These are phyloP conservation scores for Gasterosteus aculeatus DNA, from an alignment of 2,113 vertebrate genomes.

Conservation along the genomic window DNA sequence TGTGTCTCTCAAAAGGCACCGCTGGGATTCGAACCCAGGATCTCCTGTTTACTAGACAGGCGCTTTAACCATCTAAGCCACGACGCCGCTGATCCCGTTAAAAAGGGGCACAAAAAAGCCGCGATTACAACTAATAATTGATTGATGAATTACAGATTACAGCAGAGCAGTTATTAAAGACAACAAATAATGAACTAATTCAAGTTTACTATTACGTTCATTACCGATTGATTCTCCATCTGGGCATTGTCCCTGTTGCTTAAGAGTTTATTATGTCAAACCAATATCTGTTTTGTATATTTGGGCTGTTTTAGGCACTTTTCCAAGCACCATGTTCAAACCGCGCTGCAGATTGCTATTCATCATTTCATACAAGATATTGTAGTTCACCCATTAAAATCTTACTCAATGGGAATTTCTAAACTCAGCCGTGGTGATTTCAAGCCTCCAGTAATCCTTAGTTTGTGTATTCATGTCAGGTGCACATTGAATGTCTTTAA, in stretches of 20 bases:
- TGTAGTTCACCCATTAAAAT: conserved; percentile 78
- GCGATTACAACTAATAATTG: not conserved
- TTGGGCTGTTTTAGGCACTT: conserved; percentile 61
- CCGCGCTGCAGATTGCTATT: conserved; percentile 75
- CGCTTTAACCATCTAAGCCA: conserved; percentile 90
- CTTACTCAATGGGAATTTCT: conserved; percentile 55
- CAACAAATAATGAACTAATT: too few relatives aligned
- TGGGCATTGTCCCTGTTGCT: not conserved
- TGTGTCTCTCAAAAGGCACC: conserved; percentile 78
- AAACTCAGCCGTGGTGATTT: conserved; percentile 25
- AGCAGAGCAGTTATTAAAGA: too few relatives aligned
- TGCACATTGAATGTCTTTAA: not conserved
- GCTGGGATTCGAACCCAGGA: conserved; percentile 93
- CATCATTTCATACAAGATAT: conserved; percentile 80
- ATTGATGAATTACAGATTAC: not conserved
- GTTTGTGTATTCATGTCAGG: not conserved
- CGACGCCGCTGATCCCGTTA: too few relatives aligned
- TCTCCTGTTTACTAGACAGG: conserved; percentile 94
- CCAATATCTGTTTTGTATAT: too few relatives aligned
- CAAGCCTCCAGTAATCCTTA: not conserved
- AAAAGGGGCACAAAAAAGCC: not conserved
- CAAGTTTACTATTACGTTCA: not conserved
- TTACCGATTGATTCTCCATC: not conserved
- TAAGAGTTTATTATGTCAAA: not conserved
- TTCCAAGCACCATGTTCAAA: conserved; percentile 56